Evolutionary conservation across 2,888 invertebrate genomes (phyloP).

Genomic region (Luffia ferchaultella): DNA sequence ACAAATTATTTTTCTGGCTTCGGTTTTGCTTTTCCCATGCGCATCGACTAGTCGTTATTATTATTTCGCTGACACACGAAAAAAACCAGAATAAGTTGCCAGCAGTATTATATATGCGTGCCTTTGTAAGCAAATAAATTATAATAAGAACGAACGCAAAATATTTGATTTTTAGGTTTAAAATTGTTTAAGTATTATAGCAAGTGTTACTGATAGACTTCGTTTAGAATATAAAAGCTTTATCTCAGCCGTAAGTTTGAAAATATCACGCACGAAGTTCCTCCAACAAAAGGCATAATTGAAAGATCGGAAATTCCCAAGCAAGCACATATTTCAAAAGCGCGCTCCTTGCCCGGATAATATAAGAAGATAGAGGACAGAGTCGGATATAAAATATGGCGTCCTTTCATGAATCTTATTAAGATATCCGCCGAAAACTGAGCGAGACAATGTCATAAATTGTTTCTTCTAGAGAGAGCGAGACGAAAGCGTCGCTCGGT

Average conservation of each 20-base stretch:
- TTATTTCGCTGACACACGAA: no score
- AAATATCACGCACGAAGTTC: conserved; percentile 33
- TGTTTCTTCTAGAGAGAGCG: conserved; percentile 18
- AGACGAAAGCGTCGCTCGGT: conserved; percentile 33
- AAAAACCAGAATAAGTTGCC: no score
- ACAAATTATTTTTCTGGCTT: no score
- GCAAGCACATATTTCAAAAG: conserved; percentile 62
- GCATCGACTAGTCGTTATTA: no score
- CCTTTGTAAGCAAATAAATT: no score
- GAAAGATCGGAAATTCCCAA: conserved; percentile 64
- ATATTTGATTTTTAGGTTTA: no score
- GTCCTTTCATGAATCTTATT: conserved; percentile 86
- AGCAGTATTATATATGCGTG: no score
- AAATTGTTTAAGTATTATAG: no score
- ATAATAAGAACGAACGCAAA: no score
- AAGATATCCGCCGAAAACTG: conserved; percentile 75
- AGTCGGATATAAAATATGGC: conserved; percentile 81
- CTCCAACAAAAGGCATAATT: conserved; percentile 53
- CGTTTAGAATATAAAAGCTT: conserved; percentile 4
- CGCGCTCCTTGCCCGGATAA: conserved; percentile 57
- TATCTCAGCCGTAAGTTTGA: conserved; percentile 22
- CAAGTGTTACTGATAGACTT: no score
- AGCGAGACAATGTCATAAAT: conserved; percentile 33
- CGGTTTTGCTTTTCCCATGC: no score
- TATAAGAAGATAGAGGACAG: conserved; percentile 68